Conservation (phyloP, 1,140 invertebrate genomes). For the Stenopsyche tienmushanensis region DNA sequence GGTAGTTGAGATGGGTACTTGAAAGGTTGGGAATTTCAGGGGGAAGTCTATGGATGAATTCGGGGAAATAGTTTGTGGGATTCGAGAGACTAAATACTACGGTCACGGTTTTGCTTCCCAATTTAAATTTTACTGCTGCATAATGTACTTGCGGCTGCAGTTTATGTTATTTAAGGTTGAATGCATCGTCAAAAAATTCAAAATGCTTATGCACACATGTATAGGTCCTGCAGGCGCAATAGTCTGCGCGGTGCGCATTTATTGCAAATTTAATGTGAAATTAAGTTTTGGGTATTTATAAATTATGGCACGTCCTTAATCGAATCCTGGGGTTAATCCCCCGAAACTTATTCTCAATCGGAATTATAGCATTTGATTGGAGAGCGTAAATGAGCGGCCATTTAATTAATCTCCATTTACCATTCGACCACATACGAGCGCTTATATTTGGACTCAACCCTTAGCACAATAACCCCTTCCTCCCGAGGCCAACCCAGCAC, state of each 20-base stretch:
- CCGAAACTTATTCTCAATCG: too few species aligned
- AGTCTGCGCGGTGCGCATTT: too few species aligned
- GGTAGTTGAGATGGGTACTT: neutral
- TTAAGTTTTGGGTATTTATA: too few species aligned
- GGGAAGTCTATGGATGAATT: neutral
- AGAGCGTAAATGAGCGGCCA: neutral
- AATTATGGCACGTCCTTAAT: too few species aligned
- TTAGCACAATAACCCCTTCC: neutral
- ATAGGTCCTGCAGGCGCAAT: too few species aligned
- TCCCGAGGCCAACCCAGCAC: slow-evolving; percentile 1
- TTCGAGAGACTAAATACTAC: slow-evolving; percentile 15
- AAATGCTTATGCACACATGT: too few species aligned
- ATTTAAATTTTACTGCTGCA: slow-evolving; percentile 7
- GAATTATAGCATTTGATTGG: too few species aligned
- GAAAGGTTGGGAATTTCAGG: neutral
- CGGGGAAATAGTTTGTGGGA: neutral
- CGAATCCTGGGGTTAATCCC: too few species aligned
- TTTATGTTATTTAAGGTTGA: too few species aligned
- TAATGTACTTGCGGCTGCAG: too few species aligned
- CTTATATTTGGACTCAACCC: neutral
- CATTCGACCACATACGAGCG: neutral
- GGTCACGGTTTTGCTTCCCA: slow-evolving; percentile 11
- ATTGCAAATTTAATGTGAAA: too few species aligned
- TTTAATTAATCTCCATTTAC: slow-evolving; percentile 10
- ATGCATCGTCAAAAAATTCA: too few species aligned